A percentile compares a stretch with the other conserved stretches of the same genome.
phyloP scores from a whole-genome alignment of 2,113 vertebrate species.

The Solea solea region DNA sequence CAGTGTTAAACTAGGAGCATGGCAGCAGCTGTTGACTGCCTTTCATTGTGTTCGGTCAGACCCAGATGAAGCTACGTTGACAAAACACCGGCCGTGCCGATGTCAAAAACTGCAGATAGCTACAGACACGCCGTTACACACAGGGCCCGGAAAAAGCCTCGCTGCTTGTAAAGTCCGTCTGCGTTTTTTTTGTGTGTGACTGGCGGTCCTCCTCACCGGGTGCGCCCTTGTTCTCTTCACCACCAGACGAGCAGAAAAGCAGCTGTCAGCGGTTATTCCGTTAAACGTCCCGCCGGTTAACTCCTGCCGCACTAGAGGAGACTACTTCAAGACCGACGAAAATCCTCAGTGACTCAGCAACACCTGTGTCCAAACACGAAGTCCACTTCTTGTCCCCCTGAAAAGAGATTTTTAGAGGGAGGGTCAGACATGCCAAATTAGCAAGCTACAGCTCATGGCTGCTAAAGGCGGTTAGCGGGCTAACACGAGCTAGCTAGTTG shows the following conservation, averaged over 20 bases:
- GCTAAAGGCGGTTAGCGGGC: constrained; percentile 66
- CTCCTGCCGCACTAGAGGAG: constrained; percentile 23
- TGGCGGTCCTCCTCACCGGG: constrained; percentile 69
- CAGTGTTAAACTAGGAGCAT: constrained; percentile 56
- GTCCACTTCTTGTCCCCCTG: constrained; percentile 73
- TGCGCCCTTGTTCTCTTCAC: constrained; percentile 72
- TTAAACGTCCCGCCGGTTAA: constrained; percentile 40
- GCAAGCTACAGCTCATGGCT: constrained; percentile 63
- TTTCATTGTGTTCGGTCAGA: constrained; percentile 53
- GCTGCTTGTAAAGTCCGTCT: constrained; percentile 57
- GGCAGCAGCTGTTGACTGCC: constrained; percentile 54
- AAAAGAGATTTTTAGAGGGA: constrained; percentile 76
- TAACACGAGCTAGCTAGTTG: constrained; percentile 59
- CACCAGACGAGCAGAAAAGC: constrained; percentile 53
- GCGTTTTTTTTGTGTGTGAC: constrained; percentile 44
- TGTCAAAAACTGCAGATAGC: constrained; percentile 6
- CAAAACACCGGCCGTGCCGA: constrained; percentile 16
- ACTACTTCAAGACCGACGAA: constrained; percentile 18
- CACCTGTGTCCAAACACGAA: constrained; percentile 57
- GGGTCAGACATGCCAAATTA: constrained; percentile 72
- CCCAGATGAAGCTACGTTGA: constrained; percentile 12
- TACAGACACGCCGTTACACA: not conserved
- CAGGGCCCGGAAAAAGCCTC: constrained; percentile 53
- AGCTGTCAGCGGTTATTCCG: constrained; percentile 67
- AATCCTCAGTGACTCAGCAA: constrained; percentile 58